phyloP scores from a whole-genome alignment of 2,797 vertebrate species.

The Xiphorhynchus erythropygius region DNA sequence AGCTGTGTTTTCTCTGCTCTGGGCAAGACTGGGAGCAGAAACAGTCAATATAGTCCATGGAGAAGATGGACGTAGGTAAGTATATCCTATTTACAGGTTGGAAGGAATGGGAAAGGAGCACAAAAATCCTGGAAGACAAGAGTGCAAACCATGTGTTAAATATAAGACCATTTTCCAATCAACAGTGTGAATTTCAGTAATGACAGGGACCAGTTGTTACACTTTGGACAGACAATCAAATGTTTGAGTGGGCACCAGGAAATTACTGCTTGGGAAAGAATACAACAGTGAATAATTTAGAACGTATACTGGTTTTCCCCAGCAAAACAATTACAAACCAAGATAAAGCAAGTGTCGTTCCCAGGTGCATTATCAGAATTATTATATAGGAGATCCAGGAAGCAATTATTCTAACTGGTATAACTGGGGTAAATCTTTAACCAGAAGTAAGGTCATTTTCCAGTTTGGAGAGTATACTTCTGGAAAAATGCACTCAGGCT shows the following conservation, averaged over 20 bases:
- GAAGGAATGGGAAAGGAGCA: background rate
- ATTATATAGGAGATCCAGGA: background rate
- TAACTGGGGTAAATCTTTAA: background rate
- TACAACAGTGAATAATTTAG: background rate
- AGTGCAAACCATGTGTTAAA: background rate
- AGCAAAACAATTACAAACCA: background rate
- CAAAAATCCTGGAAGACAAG: background rate
- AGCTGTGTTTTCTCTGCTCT: slow-evolving; percentile 36
- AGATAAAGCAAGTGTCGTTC: background rate
- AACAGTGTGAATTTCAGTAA: background rate
- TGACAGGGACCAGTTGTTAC: background rate
- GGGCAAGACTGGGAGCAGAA: slow-evolving; percentile 60
- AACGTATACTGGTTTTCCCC: background rate
- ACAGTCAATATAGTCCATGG: slow-evolving; percentile 46
- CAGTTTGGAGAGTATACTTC: background rate
- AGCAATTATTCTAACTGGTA: background rate
- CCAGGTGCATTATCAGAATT: background rate
- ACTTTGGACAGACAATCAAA: background rate
- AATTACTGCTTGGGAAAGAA: background rate
- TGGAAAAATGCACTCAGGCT: background rate
- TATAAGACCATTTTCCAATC: too few relatives aligned
- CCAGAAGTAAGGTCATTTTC: background rate
- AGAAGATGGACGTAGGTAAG: slow-evolving; percentile 51
- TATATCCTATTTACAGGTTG: background rate
- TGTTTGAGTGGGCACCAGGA: background rate